phyloP scores from a whole-genome alignment of 2,113 vertebrate genomes.

The Charadrius vociferus region DNA sequence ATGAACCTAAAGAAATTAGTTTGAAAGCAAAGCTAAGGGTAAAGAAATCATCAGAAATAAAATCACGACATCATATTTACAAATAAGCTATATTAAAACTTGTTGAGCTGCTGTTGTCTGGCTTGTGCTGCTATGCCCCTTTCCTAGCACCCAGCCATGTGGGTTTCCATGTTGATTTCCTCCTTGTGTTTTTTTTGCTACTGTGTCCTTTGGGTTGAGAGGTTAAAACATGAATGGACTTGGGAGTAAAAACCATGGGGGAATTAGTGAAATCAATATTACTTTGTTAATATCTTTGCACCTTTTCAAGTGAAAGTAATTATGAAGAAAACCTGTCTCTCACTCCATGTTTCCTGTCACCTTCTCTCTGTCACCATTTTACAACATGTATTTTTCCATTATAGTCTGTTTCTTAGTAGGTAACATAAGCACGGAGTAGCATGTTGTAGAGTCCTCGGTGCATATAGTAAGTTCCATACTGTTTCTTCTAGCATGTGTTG shows the following conservation, averaged over 20 bases:
- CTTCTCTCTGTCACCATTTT: neutral
- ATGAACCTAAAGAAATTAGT: neutral
- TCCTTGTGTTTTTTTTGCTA: neutral
- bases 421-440: neutral
- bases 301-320: neutral
- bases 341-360: neutral
- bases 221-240: neutral
- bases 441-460: neutral
- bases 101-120: neutral
- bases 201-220: neutral
- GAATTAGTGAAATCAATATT: neutral
- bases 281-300: neutral
- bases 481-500: neutral
- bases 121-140: rapidly evolving
- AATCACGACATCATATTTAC: neutral
- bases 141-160: neutral
- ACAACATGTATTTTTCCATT: neutral
- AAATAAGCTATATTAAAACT: neutral
- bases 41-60: neutral
- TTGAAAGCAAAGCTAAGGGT: neutral
- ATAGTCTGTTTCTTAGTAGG: neutral
- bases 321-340: neutral
- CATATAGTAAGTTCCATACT: neutral
- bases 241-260: neutral
- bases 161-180: neutral